Evolutionary conservation across 2,888 invertebrate genomes (phyloP), one percentile per base, ranked within the genome.

Genomic region (Aspidapion aeneum): DNA sequence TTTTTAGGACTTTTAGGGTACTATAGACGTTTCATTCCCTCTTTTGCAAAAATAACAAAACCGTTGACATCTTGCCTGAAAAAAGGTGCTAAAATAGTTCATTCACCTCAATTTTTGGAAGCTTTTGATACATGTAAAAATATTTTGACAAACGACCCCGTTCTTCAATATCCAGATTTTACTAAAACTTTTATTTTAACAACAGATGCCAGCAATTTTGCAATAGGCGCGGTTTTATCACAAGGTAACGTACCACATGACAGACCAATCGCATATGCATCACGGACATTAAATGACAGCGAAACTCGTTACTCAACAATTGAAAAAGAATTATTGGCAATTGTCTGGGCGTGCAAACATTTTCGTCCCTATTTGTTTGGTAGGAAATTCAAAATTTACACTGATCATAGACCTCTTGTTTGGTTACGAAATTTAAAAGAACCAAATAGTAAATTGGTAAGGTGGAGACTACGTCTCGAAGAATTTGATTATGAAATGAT

Each of bases 1-100:
- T 64, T 64, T 50, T 48, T 66, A n/a, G 66, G 63, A 18, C 55
- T 66, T 17, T 12, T 61, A 5, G 63, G 66, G 5, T 66, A 61
- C 50, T 66, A 66, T 21, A 18, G 63, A 1, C 51, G 61, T 19
- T 66, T 65, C 18, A 64, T 66, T 21, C 61, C 64, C 7, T 35
- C 64, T 61, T 61, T 66, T 58, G 61, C 66, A 51, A 61, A 63
- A 59, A 52, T 61, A 3, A 21, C 60, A n/a, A 56, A 57, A 57
- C 66, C 66, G 7, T 49, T 61, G 12, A 64, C 66, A 17, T 51
- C 9, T 57, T 66, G 66, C 49, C 22, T 66, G 16, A 60, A 64
- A 60, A 65, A 63, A 35, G 22, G 48, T 22, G 3, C 51, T 7
- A 59, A 65, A 59, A 49, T 63, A 21, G 20, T 17, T 9, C 58